Base-by-base conservation (phyloP, 2,797 vertebrate genomes). In the Lerista edwardsae region DNA sequence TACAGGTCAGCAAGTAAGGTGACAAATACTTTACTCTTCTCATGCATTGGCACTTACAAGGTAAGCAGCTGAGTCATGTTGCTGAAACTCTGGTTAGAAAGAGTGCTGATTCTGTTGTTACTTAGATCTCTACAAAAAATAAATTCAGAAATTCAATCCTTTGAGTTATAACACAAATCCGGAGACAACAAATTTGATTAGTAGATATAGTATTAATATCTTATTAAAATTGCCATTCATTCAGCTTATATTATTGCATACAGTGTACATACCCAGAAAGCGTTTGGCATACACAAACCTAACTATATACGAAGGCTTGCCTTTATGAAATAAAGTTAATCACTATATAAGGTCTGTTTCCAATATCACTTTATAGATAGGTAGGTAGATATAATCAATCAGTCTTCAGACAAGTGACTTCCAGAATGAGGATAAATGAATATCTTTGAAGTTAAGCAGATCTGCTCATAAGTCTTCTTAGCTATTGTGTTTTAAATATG, bases 41-140 rank as follows among this genome's bases (percentile, higher is more conserved):
- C 57, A 89, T 51, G 90, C 64, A 84, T 82, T 82, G 89, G 95
- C 91, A 99, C 98, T 99, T 97, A 99, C 98, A 99, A 95, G 87
- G 98, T 99, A 91, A 99, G 98, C 93, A 99, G 98, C 94, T 99
- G 98, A 85, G 97, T 98, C 98, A 99, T 99, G 96, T 99, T 99
- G 97, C 97, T 99, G 97, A 99, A 99, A 96, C 98, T 99, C 97
- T 98, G 97, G 96, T 98, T 99, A 95, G 98, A 98, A 95, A 99
- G 97, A 84, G 98, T 99, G 97, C 98, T 99, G 97, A 99, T 99
- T 96, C 98, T 96, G 97, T 99, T 99, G 97, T 99, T 99, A 97
- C 98, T 99, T 96, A 99, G 97, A 97, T 99, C 98, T 96, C 98
- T 99, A 96, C 89, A 98, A 98, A 95, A 96, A 93, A 97, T 95